These are phyloP conservation scores for Rhodeus uyekii DNA, from an alignment of 2,797 vertebrate genomes.

Conservation along the genomic window DNA sequence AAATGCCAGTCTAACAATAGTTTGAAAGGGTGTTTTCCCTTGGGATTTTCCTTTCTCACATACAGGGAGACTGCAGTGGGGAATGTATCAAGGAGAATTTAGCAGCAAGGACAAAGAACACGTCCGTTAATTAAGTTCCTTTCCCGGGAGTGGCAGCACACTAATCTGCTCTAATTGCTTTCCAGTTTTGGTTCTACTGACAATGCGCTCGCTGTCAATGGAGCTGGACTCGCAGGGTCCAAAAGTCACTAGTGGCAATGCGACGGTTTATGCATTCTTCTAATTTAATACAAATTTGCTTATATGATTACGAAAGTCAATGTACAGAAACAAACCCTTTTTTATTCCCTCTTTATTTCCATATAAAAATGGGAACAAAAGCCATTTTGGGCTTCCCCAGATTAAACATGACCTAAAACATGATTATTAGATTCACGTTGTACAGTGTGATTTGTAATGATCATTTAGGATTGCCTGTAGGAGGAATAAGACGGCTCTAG, in stretches of 20 bases:
- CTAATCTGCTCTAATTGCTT: slow-evolving; percentile 45
- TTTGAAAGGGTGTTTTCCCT: slow-evolving; percentile 9
- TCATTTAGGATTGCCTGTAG: too few species aligned
- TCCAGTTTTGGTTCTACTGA: slow-evolving; percentile 34
- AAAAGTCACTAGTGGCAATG: neutral
- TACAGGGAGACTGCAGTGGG: slow-evolving; percentile 2
- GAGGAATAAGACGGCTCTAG: too few species aligned
- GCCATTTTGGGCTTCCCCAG: too few species aligned
- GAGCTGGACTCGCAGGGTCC: neutral
- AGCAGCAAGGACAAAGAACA: slow-evolving; percentile 26
- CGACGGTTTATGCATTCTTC: neutral
- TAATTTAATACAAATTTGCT: neutral
- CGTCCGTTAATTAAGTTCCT: slow-evolving; percentile 36
- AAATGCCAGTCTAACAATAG: neutral
- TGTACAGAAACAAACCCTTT: too few species aligned
- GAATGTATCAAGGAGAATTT: slow-evolving; percentile 19
- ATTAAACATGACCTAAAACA: too few species aligned
- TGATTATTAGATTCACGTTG: too few species aligned
- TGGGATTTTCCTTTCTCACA: slow-evolving; percentile 2
- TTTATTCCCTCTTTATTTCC: neutral
- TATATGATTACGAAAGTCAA: too few species aligned
- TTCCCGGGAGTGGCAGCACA: slow-evolving; percentile 17
- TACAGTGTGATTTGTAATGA: too few species aligned
- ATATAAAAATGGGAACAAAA: neutral
- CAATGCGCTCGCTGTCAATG: neutral